Conservation (phyloP, 2,797 vertebrate species). For the Myotis planiceps region DNA sequence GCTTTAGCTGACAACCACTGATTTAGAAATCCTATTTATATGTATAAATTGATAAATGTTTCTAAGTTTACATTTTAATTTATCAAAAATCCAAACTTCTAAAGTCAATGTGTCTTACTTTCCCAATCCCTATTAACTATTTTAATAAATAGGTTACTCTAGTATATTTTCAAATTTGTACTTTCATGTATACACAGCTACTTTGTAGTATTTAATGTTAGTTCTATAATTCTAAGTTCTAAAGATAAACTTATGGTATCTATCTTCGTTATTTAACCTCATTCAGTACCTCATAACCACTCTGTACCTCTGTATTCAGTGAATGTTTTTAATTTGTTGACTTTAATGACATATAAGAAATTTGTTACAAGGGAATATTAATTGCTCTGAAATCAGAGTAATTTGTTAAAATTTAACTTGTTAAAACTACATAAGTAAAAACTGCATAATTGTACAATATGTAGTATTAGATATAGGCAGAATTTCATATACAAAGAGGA, state of each 20-base stretch:
- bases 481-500: not conserved
- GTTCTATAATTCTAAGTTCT: not conserved
- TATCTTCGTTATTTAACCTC: not conserved
- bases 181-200: not conserved
- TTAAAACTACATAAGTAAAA: not conserved
- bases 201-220: not conserved
- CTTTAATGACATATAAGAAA: not conserved
- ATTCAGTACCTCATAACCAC: not conserved
- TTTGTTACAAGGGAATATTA: not conserved
- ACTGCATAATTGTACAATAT: not conserved
- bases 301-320: not conserved
- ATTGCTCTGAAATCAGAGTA: conserved; percentile 9
- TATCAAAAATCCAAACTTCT: not conserved
- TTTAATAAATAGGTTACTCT: not conserved
- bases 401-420: not conserved
- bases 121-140: not conserved
- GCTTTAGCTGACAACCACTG: not conserved
- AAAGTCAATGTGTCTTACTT: not conserved
- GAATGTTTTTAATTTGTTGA: not conserved
- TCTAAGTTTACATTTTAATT: not conserved
- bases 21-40: not conserved
- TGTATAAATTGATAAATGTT: not conserved
- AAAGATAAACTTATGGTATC: not conserved
- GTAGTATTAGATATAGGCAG: not conserved
- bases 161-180: not conserved